A percentile compares a stretch with the other conserved stretches of the same genome.
Conservation (phyloP, 2,797 vertebrate species). For the Leptatherina wallacei region DNA sequence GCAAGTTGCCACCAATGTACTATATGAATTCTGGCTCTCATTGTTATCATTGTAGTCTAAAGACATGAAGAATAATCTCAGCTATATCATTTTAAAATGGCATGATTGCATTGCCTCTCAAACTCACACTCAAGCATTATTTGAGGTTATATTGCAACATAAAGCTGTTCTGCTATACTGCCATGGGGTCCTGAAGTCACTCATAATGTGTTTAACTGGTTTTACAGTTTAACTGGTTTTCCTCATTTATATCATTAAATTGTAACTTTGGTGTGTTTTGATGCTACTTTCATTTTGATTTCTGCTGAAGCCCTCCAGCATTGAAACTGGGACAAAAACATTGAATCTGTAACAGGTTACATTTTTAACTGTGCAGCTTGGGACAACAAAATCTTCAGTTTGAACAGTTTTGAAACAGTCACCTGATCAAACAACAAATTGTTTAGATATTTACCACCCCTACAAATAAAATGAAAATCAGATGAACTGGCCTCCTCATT, state of each 20-base stretch:
- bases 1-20: background rate
- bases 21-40: background rate
- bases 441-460: constrained; percentile 4
- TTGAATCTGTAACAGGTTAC: background rate
- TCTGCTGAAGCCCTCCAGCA: background rate
- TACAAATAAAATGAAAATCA: background rate
- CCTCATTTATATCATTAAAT: background rate
- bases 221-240: background rate
- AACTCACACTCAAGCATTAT: background rate
- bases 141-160: background rate
- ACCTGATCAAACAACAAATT: background rate
- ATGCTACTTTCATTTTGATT: background rate
- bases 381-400: background rate
- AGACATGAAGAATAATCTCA: background rate
- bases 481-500: constrained; percentile 15
- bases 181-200: too few species aligned
- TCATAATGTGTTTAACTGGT: background rate
- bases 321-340: background rate
- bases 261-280: background rate
- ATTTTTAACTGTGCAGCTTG: background rate
- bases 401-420: background rate
- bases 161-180: background rate
- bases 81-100: background rate
- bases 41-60: background rate
- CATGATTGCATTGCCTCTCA: background rate